Percentiles rank a stretch among this genome's conserved stretches.
phyloP scores from a whole-genome alignment of 2,797 vertebrate species.

The Oryzias dopingdopingensis region DNA sequence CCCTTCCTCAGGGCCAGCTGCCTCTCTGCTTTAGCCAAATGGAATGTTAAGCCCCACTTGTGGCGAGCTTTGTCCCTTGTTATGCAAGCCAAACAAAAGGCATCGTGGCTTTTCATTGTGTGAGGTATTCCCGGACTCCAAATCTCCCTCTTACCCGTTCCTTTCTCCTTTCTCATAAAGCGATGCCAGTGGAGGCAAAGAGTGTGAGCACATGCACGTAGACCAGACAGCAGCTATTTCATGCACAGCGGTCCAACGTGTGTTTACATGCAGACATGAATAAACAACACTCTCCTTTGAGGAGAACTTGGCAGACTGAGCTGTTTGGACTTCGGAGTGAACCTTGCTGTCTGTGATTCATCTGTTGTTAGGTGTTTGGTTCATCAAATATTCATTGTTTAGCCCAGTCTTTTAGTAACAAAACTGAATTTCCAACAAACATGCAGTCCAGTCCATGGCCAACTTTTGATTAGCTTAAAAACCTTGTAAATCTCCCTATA shows the following conservation, averaged over 20 bases:
- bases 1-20: constrained; percentile 48
- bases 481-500: too few relatives aligned
- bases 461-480: too few relatives aligned
- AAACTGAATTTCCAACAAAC: too few relatives aligned
- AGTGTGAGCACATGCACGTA: constrained; percentile 2
- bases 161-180: constrained; percentile 24
- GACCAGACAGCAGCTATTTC: not conserved
- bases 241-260: not conserved
- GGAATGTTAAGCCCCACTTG: constrained; percentile 76
- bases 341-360: too few relatives aligned
- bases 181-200: not conserved
- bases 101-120: constrained; percentile 63
- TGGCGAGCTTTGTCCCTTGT: constrained; percentile 49
- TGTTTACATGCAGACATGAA: not conserved
- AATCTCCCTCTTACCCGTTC: constrained; percentile 36
- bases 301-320: not conserved
- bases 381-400: too few relatives aligned
- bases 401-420: too few relatives aligned
- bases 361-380: too few relatives aligned
- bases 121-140: constrained; percentile 39
- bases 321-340: too few relatives aligned
- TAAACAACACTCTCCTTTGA: not conserved
- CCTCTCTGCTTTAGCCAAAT: constrained; percentile 45
- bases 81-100: constrained; percentile 65
- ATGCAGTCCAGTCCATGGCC: too few relatives aligned